Conservation (phyloP, 2,797 vertebrate species). For the Tympanoctomys barrerae region DNA sequence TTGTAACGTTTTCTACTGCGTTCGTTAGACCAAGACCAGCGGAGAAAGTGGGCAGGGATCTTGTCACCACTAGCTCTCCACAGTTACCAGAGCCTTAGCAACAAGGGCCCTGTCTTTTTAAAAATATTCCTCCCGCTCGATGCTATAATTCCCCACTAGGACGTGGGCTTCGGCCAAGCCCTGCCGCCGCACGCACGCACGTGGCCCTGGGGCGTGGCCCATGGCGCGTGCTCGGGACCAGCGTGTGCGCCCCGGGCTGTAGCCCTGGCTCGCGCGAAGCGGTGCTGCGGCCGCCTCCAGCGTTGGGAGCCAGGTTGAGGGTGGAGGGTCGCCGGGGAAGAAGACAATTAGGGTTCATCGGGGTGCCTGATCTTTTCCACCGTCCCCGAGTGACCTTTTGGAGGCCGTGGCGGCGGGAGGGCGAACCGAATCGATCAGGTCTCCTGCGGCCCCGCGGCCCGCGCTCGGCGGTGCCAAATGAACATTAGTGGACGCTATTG, state of each 20-base stretch:
- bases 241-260: neutral
- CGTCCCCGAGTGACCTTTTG: conserved; percentile 54
- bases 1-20: neutral
- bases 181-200: neutral
- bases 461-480: neutral
- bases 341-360: neutral
- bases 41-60: neutral
- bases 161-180: neutral
- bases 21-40: neutral
- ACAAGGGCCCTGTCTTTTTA: neutral
- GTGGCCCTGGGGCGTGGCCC: neutral
- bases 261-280: neutral
- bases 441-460: neutral
- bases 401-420: neutral
- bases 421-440: neutral
- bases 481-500: conserved; percentile 61
- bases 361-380: conserved; percentile 27
- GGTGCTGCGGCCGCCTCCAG: neutral
- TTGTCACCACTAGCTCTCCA: neutral
- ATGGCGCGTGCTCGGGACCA: neutral
- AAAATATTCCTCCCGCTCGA: neutral
- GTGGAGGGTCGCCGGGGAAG: neutral
- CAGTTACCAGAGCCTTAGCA: neutral
- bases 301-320: neutral
- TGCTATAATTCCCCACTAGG: neutral